Evolutionary conservation across 2,797 vertebrate genomes (phyloP).

Genomic region (Zenarchopterus dispar): DNA sequence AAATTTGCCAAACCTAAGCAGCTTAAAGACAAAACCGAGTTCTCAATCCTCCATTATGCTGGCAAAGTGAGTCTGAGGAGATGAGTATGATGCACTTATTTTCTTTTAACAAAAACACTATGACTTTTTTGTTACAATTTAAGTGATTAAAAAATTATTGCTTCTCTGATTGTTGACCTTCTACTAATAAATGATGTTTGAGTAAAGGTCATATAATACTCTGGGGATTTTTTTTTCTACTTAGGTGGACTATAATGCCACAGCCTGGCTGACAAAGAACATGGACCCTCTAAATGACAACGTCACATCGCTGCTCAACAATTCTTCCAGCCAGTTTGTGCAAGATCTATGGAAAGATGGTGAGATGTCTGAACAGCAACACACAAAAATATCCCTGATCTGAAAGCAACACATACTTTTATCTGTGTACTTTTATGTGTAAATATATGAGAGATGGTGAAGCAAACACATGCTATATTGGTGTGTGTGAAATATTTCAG

Average conservation of each 20-base stretch:
- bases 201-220: neutral
- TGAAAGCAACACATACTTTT: neutral
- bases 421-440: neutral
- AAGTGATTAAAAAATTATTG: too few species aligned
- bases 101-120: neutral
- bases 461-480: neutral
- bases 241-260: constrained; percentile 94
- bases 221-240: constrained; percentile 13
- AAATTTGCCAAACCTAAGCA: constrained; percentile 97
- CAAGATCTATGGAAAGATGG: constrained; percentile 98
- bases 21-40: constrained; percentile 95
- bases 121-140: neutral
- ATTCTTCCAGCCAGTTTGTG: constrained; percentile 91
- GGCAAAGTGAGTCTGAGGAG: constrained; percentile 85
- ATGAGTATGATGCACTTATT: neutral
- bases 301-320: constrained; percentile 89
- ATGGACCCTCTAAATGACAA: constrained; percentile 99
- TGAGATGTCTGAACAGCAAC: constrained; percentile 63
- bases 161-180: neutral
- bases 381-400: neutral
- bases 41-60: constrained; percentile 93
- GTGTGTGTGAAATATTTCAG: constrained; percentile 70
- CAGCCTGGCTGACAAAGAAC: constrained; percentile 96
- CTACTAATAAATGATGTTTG: neutral
- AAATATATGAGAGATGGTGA: neutral